A percentile compares a stretch with the other conserved stretches of the same genome.
Conservation (phyloP, 2,888 invertebrate genomes). For the Parnassius glacialis region DNA sequence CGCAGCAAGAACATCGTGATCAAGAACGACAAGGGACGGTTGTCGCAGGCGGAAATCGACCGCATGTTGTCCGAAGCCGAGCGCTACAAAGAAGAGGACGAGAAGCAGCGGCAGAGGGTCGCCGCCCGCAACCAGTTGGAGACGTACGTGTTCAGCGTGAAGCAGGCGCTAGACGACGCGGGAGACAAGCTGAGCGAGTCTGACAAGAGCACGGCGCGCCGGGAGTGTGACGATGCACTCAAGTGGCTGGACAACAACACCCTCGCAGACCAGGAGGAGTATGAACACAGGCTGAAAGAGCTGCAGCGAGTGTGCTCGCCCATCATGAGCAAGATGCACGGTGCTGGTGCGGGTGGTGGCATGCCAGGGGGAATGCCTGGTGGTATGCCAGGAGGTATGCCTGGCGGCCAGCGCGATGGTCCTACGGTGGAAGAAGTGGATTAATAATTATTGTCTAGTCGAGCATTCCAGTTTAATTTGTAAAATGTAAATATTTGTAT, state of each 20-base stretch:
- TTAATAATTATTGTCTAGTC: conserved; percentile 39
- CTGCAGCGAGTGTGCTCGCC: conserved; percentile 81
- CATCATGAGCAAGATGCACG: conserved; percentile 80
- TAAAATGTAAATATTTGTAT: not conserved
- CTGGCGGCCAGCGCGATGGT: conserved; percentile 37
- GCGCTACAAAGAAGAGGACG: conserved; percentile 86
- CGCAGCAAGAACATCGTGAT: conserved; percentile 89
- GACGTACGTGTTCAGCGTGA: conserved; percentile 85
- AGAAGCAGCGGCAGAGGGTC: conserved; percentile 84
- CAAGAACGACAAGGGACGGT: conserved; percentile 89
- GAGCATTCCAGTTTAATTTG: not conserved
- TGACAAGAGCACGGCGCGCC: conserved; percentile 82
- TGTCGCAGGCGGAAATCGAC: conserved; percentile 91
- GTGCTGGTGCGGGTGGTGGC: conserved; percentile 54
- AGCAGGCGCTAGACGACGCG: conserved; percentile 84
- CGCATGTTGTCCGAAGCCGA: conserved; percentile 89
- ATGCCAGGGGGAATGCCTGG: conserved; percentile 30
- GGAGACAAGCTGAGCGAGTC: conserved; percentile 81
- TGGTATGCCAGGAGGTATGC: conserved; percentile 6
- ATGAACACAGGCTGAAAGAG: conserved; percentile 81
- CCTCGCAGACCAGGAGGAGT: conserved; percentile 83
- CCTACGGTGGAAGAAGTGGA: conserved; percentile 63
- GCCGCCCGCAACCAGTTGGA: conserved; percentile 87
- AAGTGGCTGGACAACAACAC: conserved; percentile 87
- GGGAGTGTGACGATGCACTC: conserved; percentile 81